Evolutionary conservation across 2,113 vertebrate genomes (phyloP).

Genomic region (Anguilla japonica): DNA sequence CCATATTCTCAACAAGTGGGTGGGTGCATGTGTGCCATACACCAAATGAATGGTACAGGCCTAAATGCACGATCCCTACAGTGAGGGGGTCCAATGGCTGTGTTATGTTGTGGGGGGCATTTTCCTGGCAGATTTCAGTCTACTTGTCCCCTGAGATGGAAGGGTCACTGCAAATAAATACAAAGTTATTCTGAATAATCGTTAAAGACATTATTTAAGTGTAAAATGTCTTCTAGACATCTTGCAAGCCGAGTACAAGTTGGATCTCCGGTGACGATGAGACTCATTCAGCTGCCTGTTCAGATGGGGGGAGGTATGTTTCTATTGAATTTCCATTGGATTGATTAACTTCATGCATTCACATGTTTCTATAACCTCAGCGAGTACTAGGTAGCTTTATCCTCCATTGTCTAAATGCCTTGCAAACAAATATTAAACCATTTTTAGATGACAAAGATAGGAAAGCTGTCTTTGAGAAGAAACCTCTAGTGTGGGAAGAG

Average conservation of each 20-base stretch:
- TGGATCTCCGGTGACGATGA: slow-evolving; percentile 73
- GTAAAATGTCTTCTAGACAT: slow-evolving; percentile 60
- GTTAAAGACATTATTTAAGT: background rate
- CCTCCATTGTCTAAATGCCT: background rate
- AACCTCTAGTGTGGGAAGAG: slow-evolving; percentile 79
- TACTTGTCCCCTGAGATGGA: too few species aligned
- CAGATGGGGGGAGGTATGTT: slow-evolving; percentile 62
- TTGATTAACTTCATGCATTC: background rate
- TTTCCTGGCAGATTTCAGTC: too few species aligned
- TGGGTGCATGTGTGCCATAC: too few species aligned
- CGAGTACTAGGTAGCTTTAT: background rate
- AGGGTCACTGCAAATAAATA: too few species aligned
- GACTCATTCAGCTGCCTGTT: slow-evolving; percentile 68
- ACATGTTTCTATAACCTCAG: background rate
- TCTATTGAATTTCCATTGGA: background rate
- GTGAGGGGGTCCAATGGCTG: too few species aligned
- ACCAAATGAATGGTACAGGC: too few species aligned
- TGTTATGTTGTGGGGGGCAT: too few species aligned
- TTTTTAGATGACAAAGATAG: slow-evolving; percentile 57
- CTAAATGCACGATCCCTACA: too few species aligned
- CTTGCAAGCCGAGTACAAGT: slow-evolving; percentile 77
- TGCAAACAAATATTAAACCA: background rate
- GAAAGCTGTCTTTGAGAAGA: slow-evolving; percentile 64
- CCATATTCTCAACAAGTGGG: too few species aligned
- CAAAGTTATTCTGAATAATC: too few species aligned